Percentiles rank a stretch among this genome's conserved stretches.
Conservation (phyloP, 2,797 vertebrate species). For the Danionella dracula region DNA sequence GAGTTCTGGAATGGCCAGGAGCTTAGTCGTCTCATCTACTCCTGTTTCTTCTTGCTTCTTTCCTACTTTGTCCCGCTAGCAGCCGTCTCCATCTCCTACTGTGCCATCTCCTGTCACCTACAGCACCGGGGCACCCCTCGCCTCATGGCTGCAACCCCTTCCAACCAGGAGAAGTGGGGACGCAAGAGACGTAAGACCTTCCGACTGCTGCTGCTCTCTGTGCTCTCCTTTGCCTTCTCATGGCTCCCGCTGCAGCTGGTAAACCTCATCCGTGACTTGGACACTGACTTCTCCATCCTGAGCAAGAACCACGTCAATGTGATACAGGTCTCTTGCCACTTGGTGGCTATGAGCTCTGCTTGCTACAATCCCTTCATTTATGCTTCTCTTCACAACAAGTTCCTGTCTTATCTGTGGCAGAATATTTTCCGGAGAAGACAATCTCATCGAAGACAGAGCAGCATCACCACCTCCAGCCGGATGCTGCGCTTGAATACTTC, state of each 20-base stretch:
- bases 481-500: slow-evolving; percentile 64
- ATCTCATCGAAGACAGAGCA: slow-evolving; percentile 50
- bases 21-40: slow-evolving; percentile 72
- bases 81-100: slow-evolving; percentile 78
- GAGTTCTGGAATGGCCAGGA: slow-evolving; percentile 81
- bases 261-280: slow-evolving; percentile 83
- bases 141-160: slow-evolving; percentile 55
- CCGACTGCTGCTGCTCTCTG: slow-evolving; percentile 72
- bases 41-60: slow-evolving; percentile 76
- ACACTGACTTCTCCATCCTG: slow-evolving; percentile 79
- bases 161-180: slow-evolving; percentile 67
- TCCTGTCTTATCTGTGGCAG: slow-evolving; percentile 70
- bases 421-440: slow-evolving; percentile 58
- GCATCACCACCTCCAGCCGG: slow-evolving; percentile 59
- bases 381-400: slow-evolving; percentile 79
- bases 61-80: slow-evolving; percentile 80
- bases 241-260: slow-evolving; percentile 85
- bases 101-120: slow-evolving; percentile 76
- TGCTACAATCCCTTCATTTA: slow-evolving; percentile 92
- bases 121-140: slow-evolving; percentile 66
- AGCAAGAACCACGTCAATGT: slow-evolving; percentile 80
- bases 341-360: slow-evolving; percentile 83
- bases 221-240: slow-evolving; percentile 80
- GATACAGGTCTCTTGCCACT: slow-evolving; percentile 82
- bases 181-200: slow-evolving; percentile 79